Evolutionary conservation across 2,797 vertebrate genomes (phyloP).

Genomic region (Chelonia mydas): DNA sequence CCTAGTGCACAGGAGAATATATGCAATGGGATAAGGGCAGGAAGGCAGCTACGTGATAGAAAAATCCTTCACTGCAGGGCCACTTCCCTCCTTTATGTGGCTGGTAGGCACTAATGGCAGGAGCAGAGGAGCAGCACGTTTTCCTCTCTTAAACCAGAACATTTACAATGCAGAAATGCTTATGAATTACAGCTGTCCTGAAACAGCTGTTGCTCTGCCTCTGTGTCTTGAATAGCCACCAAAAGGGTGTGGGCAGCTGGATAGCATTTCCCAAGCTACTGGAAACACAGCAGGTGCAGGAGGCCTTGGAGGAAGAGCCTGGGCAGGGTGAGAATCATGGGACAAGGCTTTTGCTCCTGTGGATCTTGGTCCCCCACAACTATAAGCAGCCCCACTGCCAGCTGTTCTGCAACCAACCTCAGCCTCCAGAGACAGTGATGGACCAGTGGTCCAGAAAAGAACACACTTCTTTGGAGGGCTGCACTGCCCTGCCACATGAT

Average conservation of each 20-base stretch:
- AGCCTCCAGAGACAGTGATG: background rate
- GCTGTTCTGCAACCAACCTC: background rate
- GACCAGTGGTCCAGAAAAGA: background rate
- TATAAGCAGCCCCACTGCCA: background rate
- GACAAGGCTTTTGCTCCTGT: background rate
- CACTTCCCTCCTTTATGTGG: background rate
- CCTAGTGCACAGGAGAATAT: too few species aligned
- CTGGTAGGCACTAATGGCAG: background rate
- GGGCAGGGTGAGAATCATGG: too few species aligned
- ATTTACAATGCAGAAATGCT: background rate
- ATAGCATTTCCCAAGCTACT: background rate
- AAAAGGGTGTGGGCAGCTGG: background rate
- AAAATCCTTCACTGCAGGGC: background rate
- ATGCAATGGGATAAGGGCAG: background rate
- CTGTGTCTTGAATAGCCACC: background rate
- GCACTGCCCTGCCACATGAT: background rate
- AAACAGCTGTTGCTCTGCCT: background rate
- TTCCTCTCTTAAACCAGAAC: background rate
- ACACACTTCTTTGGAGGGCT: background rate
- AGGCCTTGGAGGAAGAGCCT: rapidly evolving
- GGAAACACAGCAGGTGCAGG: background rate
- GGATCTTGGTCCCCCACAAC: rapidly evolving
- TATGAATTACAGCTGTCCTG: background rate
- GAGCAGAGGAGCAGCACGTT: background rate
- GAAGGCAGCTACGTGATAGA: background rate